phyloP scores from a whole-genome alignment of 2,797 vertebrate species.

The Pseudocheirus occidentalis region DNA sequence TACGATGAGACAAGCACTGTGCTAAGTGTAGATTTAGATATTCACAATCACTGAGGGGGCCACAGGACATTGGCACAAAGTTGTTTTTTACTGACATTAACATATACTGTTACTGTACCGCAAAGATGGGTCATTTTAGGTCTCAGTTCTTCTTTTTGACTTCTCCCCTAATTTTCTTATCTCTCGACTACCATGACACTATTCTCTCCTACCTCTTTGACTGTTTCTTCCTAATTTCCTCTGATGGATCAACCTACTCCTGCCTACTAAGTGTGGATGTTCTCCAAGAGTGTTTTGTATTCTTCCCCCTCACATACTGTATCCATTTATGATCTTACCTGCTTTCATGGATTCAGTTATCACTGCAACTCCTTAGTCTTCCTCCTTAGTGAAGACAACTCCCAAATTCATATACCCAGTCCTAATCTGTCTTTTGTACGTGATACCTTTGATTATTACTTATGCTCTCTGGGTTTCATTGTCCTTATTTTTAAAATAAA shows the following conservation, averaged over 20 bases:
- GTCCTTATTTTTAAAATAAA: not conserved
- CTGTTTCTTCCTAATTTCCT: not conserved
- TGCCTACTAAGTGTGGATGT: not conserved
- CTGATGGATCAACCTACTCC: not conserved
- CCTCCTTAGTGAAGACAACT: not conserved
- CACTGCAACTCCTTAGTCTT: not conserved
- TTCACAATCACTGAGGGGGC: too few species aligned
- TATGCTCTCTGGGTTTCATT: not conserved
- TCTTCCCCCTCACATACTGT: not conserved
- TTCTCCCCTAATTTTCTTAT: not conserved
- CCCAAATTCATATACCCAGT: not conserved
- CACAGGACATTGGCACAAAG: too few species aligned
- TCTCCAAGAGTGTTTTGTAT: not conserved
- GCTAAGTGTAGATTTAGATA: too few species aligned
- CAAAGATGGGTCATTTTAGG: too few species aligned
- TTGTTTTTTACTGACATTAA: too few species aligned
- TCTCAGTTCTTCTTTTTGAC: too few species aligned
- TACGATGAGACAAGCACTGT: too few species aligned
- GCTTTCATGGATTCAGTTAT: not conserved
- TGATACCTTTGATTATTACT: not conserved
- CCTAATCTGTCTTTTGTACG: not conserved
- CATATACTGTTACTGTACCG: too few species aligned
- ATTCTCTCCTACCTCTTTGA: not conserved
- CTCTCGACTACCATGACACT: not conserved
- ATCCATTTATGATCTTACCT: not conserved